Evolutionary conservation across 2,113 vertebrate species (phyloP), one percentile per base, ranked within the genome.

Genomic region (Tamias sibiricus): DNA sequence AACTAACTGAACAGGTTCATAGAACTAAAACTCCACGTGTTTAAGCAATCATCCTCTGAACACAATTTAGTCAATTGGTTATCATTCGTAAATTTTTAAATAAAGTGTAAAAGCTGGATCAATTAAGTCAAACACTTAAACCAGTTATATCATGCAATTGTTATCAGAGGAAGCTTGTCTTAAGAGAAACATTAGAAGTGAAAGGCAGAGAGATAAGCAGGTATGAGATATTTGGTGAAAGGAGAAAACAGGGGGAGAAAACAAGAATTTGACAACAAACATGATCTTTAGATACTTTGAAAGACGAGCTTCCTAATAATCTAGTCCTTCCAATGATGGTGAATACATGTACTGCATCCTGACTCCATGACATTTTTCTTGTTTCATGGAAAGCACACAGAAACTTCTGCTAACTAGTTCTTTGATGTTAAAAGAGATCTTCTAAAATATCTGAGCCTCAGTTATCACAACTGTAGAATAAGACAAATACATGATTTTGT

Each of bases 221-320:
- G 79, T 13, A 57, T 47, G 17, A 42, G 8, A 82, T 9, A 30
- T 24, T 10, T 35, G 2, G 13, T 6, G 4, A 68, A 17, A 74
- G 6, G 1, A 28, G 2, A 22, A 6, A 30, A 62, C 30, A 71
- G 35, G 8, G 19, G 7, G n/a, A 66, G 17, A 59, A 12, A 40
- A 0, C 3, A 62, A n/a, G 6, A 66, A 4, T 0, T 10, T 10
- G 11, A 17, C 11, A 83, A 20, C 6, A 54, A 28, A 6, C 7
- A 12, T 24, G 40, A 19, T 8, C 49, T 28, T 35, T 5, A 64
- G 37, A 54, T 20, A 8, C 9, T 81, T 11, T 71, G 20, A 42
- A 76, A 71, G 28, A 74, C 59, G n/a, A 49, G n/a, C 32, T 90
- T 20, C 13, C 22, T 32, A 24, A 17, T 83, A 16, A 57, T 40